Conservation (phyloP, 2,113 vertebrate species). For the Syngnathus typhle region DNA sequence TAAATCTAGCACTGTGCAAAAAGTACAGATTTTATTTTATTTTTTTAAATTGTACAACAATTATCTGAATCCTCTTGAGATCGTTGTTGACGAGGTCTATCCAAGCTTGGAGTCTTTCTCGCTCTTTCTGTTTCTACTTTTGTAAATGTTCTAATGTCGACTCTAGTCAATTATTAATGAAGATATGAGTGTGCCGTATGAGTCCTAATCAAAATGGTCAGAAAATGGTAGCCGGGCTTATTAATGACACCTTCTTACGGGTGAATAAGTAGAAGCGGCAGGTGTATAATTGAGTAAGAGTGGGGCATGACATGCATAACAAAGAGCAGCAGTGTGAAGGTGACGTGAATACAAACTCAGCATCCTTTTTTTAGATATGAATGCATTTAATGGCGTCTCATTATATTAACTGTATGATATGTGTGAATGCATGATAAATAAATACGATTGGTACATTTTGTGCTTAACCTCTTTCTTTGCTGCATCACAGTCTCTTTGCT, state of each 20-base stretch:
- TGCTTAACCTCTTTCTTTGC: slow-evolving; percentile 4
- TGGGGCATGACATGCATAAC: slow-evolving; percentile 19
- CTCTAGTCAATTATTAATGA: slow-evolving; percentile 1
- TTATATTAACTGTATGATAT: background rate
- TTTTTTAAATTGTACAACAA: background rate
- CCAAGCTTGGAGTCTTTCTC: background rate
- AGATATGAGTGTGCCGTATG: slow-evolving; percentile 1
- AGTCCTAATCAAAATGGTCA: slow-evolving; percentile 10
- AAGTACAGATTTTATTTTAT: background rate
- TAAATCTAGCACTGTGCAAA: background rate
- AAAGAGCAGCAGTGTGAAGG: slow-evolving; percentile 12
- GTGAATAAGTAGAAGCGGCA: slow-evolving; percentile 19
- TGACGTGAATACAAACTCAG: slow-evolving; percentile 21
- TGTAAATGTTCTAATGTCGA: background rate
- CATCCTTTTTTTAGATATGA: background rate
- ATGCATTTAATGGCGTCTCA: background rate
- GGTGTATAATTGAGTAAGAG: slow-evolving; percentile 22
- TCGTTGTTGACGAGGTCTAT: background rate
- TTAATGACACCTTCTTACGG: background rate
- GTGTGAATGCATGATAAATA: background rate
- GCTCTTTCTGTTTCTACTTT: background rate
- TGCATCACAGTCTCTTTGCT: background rate
- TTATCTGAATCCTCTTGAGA: background rate
- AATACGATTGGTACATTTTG: slow-evolving; percentile 6
- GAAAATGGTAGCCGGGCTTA: slow-evolving; percentile 8